These are phyloP conservation scores for Autographa pulchrina DNA, from an alignment of 2,888 invertebrate species.

Conservation along the genomic window DNA sequence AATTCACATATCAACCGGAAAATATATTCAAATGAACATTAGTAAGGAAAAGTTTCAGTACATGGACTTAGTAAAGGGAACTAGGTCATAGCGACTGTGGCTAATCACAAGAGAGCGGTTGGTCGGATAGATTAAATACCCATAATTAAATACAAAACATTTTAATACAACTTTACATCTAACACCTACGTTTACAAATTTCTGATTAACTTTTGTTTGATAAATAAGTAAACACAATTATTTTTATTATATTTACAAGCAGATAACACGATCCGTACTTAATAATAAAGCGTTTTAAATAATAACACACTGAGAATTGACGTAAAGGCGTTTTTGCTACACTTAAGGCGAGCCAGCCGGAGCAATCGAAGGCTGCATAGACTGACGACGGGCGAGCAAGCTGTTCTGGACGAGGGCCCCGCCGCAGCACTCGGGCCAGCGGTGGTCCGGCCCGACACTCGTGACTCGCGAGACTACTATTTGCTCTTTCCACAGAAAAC, in stretches of 20 bases:
- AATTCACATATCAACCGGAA: constrained; percentile 75
- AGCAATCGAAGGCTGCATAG: constrained; percentile 69
- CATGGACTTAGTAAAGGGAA: constrained; percentile 75
- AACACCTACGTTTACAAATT: constrained; percentile 87
- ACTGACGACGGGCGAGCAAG: constrained; percentile 29
- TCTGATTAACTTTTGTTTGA: constrained; percentile 85
- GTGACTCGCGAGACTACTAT: constrained; percentile 85
- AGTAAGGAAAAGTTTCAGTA: constrained; percentile 72
- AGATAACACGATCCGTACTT: constrained; percentile 86
- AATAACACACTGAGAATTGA: constrained; percentile 90
- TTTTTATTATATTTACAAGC: constrained; percentile 88
- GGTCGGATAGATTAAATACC: constrained; percentile 86
- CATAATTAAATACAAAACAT: constrained; percentile 88
- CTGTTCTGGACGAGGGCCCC: constrained; percentile 33
- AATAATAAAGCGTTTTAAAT: constrained; percentile 88
- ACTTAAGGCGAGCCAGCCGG: constrained; percentile 84
- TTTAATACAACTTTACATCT: constrained; percentile 89
- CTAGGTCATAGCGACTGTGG: constrained; percentile 80
- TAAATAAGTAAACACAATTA: constrained; percentile 88
- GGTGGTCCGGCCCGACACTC: constrained; percentile 86
- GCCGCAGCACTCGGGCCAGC: constrained; percentile 70
- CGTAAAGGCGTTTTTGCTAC: constrained; percentile 87
- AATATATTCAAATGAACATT: constrained; percentile 73
- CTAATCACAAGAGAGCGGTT: constrained; percentile 87
- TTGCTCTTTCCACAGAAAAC: constrained; percentile 86